Percentiles rank a stretch among this genome's conserved stretches.
These are phyloP conservation scores for Leptopterna dolabrata DNA, from an alignment of 2,888 invertebrate species.

Conservation along the genomic window DNA sequence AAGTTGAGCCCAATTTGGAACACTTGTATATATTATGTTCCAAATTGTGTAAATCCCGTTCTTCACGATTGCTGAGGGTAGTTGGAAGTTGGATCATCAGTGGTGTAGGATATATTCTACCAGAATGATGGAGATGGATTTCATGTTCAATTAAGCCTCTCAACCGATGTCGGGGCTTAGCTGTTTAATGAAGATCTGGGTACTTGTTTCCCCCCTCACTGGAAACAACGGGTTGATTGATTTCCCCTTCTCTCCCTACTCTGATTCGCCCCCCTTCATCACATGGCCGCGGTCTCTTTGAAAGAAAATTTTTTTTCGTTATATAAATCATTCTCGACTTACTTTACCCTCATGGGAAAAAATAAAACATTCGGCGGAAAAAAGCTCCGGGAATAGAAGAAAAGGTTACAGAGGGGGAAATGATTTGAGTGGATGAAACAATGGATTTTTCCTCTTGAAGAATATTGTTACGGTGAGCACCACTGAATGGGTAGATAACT, in stretches of 20 bases:
- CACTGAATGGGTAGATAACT: neutral
- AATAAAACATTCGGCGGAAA: neutral
- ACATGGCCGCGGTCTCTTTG: neutral
- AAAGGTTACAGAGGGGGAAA: neutral
- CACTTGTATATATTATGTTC: too few relatives aligned
- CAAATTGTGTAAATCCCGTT: too few relatives aligned
- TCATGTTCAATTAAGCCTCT: too few relatives aligned
- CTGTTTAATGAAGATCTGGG: neutral
- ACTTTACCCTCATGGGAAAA: neutral
- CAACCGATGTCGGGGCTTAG: too few relatives aligned
- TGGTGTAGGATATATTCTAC: too few relatives aligned
- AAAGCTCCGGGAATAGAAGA: neutral
- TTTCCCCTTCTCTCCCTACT: neutral
- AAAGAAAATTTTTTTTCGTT: neutral
- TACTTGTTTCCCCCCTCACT: neutral
- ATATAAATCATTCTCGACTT: neutral
- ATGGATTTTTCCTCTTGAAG: neutral
- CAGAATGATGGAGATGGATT: too few relatives aligned
- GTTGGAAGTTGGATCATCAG: too few relatives aligned
- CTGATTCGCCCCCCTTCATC: neutral
- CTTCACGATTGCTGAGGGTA: too few relatives aligned
- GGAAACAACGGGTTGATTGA: neutral
- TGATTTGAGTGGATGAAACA: neutral
- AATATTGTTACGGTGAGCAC: neutral
- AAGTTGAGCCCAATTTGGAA: too few relatives aligned